A percentile compares a stretch with the other conserved stretches of the same genome.
These are phyloP conservation scores for Marisa cornuarietis DNA, from an alignment of 1,140 invertebrate genomes.

Conservation along the genomic window DNA sequence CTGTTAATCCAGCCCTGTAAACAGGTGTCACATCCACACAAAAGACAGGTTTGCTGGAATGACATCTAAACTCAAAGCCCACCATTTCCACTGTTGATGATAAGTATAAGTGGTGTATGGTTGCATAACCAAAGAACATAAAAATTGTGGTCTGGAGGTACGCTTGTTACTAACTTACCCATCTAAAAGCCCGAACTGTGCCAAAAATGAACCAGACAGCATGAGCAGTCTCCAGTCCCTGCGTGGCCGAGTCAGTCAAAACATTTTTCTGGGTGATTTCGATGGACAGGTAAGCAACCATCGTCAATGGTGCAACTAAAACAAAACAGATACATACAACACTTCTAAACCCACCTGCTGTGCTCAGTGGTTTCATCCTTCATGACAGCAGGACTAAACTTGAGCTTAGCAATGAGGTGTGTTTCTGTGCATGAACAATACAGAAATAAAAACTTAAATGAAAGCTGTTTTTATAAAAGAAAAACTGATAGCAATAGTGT, in stretches of 20 bases:
- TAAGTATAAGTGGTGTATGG: background rate
- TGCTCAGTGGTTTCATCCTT: background rate
- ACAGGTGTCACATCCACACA: too few species aligned
- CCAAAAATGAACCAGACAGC: conserved; percentile 58
- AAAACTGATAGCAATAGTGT: too few species aligned
- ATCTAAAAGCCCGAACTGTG: conserved; percentile 58
- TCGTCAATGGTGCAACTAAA: conserved; percentile 54
- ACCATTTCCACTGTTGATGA: background rate
- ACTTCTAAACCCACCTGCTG: background rate
- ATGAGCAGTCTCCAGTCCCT: conserved; percentile 33
- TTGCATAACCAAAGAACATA: too few species aligned
- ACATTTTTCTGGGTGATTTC: conserved; percentile 35
- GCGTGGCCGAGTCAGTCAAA: conserved; percentile 27
- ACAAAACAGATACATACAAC: conserved; percentile 17
- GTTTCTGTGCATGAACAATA: too few species aligned
- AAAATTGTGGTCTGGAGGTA: too few species aligned
- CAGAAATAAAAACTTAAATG: too few species aligned
- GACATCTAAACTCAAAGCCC: too few species aligned
- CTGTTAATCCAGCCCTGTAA: too few species aligned
- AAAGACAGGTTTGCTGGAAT: background rate
- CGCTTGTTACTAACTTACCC: conserved; percentile 47
- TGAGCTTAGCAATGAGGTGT: too few species aligned
- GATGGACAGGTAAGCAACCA: conserved; percentile 55
- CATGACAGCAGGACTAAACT: too few species aligned
- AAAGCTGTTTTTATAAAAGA: too few species aligned